phyloP scores from a whole-genome alignment of 2,113 vertebrate species.

The Nannospalax galili region DNA sequence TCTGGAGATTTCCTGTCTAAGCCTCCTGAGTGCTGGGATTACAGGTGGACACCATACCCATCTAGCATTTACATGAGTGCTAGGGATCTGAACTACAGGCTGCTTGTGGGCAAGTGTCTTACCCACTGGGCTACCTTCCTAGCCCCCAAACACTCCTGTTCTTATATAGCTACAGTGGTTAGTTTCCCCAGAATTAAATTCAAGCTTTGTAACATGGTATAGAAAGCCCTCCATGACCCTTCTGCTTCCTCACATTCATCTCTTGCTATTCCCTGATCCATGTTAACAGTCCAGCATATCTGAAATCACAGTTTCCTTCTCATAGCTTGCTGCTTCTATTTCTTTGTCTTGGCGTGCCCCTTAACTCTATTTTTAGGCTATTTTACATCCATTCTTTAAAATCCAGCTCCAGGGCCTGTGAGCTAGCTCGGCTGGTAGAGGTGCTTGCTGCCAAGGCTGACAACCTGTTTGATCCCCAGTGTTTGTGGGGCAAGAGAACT shows the following conservation, averaged over 20 bases:
- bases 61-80: neutral
- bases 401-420: neutral
- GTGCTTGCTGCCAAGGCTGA: neutral
- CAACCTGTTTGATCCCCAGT: neutral
- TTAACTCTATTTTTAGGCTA: neutral
- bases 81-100: neutral
- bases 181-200: neutral
- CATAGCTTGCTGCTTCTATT: neutral
- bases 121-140: neutral
- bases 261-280: neutral
- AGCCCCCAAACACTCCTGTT: neutral
- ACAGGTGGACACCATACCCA: neutral
- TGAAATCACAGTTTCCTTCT: neutral
- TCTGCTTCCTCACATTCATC: neutral
- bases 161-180: neutral
- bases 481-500: neutral
- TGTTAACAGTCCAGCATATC: neutral
- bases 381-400: slow-evolving; percentile 23
- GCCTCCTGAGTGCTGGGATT: neutral
- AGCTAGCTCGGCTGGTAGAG: neutral
- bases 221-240: neutral
- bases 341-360: neutral
- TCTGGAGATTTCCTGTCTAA: neutral
- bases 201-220: neutral
- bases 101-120: neutral